Percentiles rank a stretch among this genome's conserved stretches.
phyloP scores from a whole-genome alignment of 2,113 vertebrate genomes.

The Hystrix cristata region DNA sequence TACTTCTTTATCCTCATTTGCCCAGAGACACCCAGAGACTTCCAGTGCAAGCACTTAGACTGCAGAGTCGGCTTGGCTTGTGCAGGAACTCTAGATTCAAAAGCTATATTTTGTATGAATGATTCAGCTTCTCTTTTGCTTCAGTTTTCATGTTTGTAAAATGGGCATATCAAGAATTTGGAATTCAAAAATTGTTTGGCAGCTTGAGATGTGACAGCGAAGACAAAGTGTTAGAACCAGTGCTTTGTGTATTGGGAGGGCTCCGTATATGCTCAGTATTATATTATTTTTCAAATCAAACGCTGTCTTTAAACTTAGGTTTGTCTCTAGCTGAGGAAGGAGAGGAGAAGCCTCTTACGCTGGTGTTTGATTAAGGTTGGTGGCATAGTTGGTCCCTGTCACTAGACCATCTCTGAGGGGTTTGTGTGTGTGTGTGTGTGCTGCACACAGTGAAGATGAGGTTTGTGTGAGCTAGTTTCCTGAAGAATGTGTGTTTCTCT shows the following conservation, averaged over 20 bases:
- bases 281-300: background rate
- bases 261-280: rapidly evolving
- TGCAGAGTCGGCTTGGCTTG: background rate
- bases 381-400: background rate
- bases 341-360: background rate
- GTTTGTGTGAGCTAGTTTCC: background rate
- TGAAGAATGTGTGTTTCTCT: background rate
- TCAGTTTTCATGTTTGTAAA: background rate
- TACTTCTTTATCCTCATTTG: background rate
- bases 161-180: background rate
- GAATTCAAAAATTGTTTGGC: background rate
- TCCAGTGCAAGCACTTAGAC: background rate
- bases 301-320: background rate
- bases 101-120: background rate
- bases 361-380: background rate
- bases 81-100: background rate
- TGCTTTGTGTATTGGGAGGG: too few species aligned
- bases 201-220: background rate
- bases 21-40: background rate
- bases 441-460: background rate
- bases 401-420: background rate
- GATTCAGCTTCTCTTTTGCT: background rate
- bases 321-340: background rate
- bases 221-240: background rate
- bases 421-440: background rate